These are phyloP conservation scores for Pygmarrhopalites habei DNA, from an alignment of 1,140 invertebrate species.

Conservation along the genomic window DNA sequence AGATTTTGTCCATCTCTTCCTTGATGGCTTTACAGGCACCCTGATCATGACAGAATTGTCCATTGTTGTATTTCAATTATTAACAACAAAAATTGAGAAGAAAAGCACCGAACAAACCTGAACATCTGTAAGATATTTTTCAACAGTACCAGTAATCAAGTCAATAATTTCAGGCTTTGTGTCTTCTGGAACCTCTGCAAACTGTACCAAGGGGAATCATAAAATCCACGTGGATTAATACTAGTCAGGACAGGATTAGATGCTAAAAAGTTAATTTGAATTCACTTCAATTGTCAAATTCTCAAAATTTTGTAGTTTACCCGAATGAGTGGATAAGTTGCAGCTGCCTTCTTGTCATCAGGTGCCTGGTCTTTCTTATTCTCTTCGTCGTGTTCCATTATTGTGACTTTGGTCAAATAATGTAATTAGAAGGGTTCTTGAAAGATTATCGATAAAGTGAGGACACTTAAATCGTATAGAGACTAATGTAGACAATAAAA, in stretches of 20 bases:
- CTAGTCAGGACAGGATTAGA: too few species aligned
- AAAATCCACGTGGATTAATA: neutral
- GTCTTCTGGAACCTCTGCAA: conserved; percentile 84
- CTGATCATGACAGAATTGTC: conserved; percentile 45
- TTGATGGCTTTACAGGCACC: conserved; percentile 79
- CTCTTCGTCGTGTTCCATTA: conserved; percentile 3
- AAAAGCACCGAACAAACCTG: conserved; percentile 48
- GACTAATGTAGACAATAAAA: too few species aligned
- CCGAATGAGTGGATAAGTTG: conserved; percentile 6
- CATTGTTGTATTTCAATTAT: neutral
- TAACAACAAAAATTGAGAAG: neutral
- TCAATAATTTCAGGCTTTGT: conserved; percentile 83
- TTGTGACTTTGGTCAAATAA: too few species aligned
- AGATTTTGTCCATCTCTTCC: conserved; percentile 89
- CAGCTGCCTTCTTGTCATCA: neutral
- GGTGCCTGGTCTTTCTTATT: neutral
- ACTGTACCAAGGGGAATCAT: conserved; percentile 48
- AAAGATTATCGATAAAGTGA: too few species aligned
- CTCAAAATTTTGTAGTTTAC: neutral
- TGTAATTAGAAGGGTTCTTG: too few species aligned
- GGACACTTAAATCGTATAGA: too few species aligned
- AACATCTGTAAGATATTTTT: conserved; percentile 79
- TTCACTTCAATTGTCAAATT: neutral
- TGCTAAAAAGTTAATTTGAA: neutral
- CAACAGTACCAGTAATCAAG: conserved; percentile 79